These are phyloP conservation scores for Hippotragus niger DNA, from an alignment of 2,113 vertebrate genomes.

Conservation along the genomic window DNA sequence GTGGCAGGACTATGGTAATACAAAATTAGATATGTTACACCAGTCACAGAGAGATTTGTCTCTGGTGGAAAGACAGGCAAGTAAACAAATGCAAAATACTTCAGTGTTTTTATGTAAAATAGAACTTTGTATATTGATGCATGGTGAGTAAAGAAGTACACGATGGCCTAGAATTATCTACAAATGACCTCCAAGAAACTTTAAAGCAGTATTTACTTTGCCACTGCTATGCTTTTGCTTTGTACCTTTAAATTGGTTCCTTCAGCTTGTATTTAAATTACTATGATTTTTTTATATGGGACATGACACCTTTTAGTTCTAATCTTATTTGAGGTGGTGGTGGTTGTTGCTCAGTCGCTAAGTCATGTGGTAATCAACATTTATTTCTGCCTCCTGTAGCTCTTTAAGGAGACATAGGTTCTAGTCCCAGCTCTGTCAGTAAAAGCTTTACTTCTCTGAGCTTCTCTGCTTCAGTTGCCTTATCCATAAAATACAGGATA, in stretches of 20 bases:
- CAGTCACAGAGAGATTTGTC: background rate
- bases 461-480: background rate
- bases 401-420: background rate
- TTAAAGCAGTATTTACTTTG: background rate
- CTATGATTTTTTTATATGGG: background rate
- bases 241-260: background rate
- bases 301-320: background rate
- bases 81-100: background rate
- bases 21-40: background rate
- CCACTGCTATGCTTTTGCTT: background rate
- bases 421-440: background rate
- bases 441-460: background rate
- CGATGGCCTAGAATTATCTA: background rate
- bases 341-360: background rate
- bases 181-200: background rate
- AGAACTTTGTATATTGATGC: background rate
- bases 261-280: background rate
- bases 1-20: background rate
- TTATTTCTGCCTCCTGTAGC: background rate
- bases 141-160: background rate
- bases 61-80: background rate
- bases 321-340: background rate
- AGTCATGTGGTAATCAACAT: background rate
- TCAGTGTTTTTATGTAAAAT: background rate
- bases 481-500: background rate